phyloP scores from a whole-genome alignment of 2,797 vertebrate genomes.

The Pantherophis alleghaniensis region DNA sequence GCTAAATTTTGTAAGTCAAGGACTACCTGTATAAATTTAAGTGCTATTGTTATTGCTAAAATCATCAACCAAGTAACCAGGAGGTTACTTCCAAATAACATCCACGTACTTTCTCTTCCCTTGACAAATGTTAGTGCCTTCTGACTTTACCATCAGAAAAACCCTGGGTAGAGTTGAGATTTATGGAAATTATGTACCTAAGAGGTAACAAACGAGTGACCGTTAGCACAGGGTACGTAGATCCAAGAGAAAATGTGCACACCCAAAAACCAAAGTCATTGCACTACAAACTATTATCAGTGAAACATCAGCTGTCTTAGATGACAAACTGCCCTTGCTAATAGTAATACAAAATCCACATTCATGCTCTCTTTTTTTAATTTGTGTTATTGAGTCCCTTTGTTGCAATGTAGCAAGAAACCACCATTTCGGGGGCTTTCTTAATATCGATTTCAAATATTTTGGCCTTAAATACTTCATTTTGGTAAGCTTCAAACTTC shows the following conservation, averaged over 20 bases:
- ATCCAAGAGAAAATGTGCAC: background rate
- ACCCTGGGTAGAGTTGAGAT: background rate
- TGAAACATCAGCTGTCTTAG: constrained; percentile 34
- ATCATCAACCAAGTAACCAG: background rate
- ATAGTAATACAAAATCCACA: constrained; percentile 20
- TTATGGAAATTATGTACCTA: background rate
- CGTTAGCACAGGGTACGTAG: background rate
- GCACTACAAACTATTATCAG: constrained; percentile 14
- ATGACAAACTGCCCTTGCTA: constrained; percentile 29
- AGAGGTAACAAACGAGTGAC: background rate
- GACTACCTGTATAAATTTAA: background rate
- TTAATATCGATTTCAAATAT: constrained; percentile 68
- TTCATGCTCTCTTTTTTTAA: constrained; percentile 11
- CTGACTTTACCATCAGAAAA: background rate
- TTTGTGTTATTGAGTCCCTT: constrained; percentile 14
- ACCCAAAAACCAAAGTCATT: background rate
- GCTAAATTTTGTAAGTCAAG: background rate
- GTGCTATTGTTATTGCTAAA: background rate
- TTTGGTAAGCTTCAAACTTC: constrained; percentile 58
- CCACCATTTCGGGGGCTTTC: constrained; percentile 54
- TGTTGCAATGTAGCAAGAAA: constrained; percentile 41
- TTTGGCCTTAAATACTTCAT: constrained; percentile 58
- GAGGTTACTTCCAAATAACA: background rate
- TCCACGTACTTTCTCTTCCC: background rate
- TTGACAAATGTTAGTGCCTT: background rate